These are phyloP conservation scores for Anguilla marmorata DNA, from an alignment of 2,797 vertebrate species.

Conservation along the genomic window DNA sequence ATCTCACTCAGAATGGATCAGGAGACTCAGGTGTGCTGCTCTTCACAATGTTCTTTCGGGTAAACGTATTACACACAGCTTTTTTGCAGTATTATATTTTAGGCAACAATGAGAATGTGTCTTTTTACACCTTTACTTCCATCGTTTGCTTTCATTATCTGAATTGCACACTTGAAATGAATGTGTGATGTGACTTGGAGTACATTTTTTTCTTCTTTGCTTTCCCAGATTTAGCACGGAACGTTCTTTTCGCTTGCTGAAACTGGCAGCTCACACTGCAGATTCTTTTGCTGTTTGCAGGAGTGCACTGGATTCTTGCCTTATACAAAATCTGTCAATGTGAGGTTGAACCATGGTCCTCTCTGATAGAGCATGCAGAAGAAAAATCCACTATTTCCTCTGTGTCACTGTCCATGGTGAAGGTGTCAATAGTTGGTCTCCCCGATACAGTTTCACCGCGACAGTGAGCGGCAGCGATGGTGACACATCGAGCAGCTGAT, in stretches of 20 bases:
- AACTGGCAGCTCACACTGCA: not conserved
- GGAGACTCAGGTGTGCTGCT: not conserved
- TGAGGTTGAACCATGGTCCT: not conserved
- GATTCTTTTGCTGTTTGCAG: not conserved
- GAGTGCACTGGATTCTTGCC: not conserved
- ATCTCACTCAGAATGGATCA: not conserved
- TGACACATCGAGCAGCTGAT: not conserved
- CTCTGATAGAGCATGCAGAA: not conserved
- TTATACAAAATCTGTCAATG: not conserved
- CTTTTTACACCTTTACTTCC: not conserved
- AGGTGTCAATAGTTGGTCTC: not conserved
- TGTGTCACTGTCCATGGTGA: not conserved
- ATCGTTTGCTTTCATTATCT: not conserved
- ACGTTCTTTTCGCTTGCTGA: not conserved
- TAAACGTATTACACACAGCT: not conserved
- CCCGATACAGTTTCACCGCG: not conserved
- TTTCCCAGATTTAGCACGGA: not conserved
- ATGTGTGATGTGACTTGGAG: conserved; percentile 1
- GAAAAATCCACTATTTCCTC: not conserved
- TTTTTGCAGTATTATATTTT: not conserved
- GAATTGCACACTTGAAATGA: not conserved
- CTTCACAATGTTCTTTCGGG: not conserved
- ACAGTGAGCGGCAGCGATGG: not conserved
- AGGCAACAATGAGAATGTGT: not conserved
- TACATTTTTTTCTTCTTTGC: not conserved